Evolutionary conservation across 2,888 invertebrate species (phyloP), one percentile per base, ranked within the genome.

Genomic region (Drosophila dives): DNA sequence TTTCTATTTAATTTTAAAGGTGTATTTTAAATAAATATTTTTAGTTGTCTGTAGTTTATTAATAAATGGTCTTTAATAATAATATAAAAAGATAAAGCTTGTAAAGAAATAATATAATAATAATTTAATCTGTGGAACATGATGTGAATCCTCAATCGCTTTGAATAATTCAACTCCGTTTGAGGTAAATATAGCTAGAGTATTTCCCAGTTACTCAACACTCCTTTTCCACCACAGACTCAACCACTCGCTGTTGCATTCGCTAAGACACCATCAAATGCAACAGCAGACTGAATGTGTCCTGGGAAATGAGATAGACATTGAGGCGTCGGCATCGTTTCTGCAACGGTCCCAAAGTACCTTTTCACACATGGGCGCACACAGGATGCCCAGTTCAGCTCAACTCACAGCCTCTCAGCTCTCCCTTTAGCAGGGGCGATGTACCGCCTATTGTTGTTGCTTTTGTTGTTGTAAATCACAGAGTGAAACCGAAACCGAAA

Each of bases 401-500:
- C 33, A n/a, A 48, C 56, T 38, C 61, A 20, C 40, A 17, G 55
- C 29, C 26, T 38, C 60, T 38, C 60, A 38, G 45, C 48, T 56
- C 48, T 56, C 20, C 20, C 40, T 32, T 56, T 51, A 29, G 26
- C 12, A 40, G 61, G 61, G 55, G 56, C 38, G 64, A 56, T 62
- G 49, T 64, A 72, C 73, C 67, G 70, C 50, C 61, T 59, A 67
- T 51, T 68, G 50, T 58, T 64, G 56, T 56, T 56, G 56, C n/a
- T n/a, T n/a, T 32, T 48, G 38, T 49, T 49, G 38, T 50, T 56
- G 88, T 83, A 83, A 87, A 88, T 90, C 89, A 87, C 86, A 76
- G 75, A 85, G 83, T 85, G 86, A 88, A 86, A 88, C 90, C 90
- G 86, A 83, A 89, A 89, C 86, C 86, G 88, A 88, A 90, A 90